Evolutionary conservation across 1,140 invertebrate species (phyloP), one percentile per base, ranked within the genome.

Genomic region (Zeugodacus cucurbitae): DNA sequence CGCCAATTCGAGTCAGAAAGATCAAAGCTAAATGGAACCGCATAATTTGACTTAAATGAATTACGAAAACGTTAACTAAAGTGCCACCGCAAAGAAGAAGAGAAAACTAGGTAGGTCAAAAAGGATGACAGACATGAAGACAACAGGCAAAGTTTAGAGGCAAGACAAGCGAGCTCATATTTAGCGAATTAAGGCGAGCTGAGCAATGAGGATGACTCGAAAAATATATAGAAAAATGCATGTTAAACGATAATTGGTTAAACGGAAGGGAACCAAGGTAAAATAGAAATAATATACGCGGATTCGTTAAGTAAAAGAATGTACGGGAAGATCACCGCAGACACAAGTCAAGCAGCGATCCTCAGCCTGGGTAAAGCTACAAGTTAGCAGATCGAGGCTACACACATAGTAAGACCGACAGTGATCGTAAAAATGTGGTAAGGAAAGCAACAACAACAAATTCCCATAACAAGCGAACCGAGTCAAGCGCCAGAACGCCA

Each of bases 21-120:
- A 82, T 82, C 74, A 82, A 82, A 82, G 74, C 26, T 48, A 82
- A 82, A 82, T 82, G 74, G 74, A 41, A 82, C 74, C 74, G 74
- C 74, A 82, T 82, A 82, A 82, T 82, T 82, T 82, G 74, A 82
- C 74, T 44, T 48, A 82, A 82, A 82, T 48, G 74, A 82, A 82
- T 82, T 54, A 82, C 74, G 74, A 82, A 82, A 48, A 82, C 74
- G 74, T 82, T 82, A 54, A 82, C 20, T 54, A 82, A 82, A 48
- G 37, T 82, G 74, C 74, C 74, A 82, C 74, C 44, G 44, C 74
- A 82, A 82, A 29, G 74, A 26, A 82, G 41, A 54, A 14, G 41
- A n/a, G 7, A 37, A 74, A n/a, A 74, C 32, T 74, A 41, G 34
- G 26, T 14, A 74, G 67, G 67, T 37, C 32, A 74, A n/a, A 74